Percentiles rank a stretch among this genome's conserved stretches.
Evolutionary conservation across 2,888 invertebrate genomes (phyloP).

Genomic region (Drosophila mercatorum): DNA sequence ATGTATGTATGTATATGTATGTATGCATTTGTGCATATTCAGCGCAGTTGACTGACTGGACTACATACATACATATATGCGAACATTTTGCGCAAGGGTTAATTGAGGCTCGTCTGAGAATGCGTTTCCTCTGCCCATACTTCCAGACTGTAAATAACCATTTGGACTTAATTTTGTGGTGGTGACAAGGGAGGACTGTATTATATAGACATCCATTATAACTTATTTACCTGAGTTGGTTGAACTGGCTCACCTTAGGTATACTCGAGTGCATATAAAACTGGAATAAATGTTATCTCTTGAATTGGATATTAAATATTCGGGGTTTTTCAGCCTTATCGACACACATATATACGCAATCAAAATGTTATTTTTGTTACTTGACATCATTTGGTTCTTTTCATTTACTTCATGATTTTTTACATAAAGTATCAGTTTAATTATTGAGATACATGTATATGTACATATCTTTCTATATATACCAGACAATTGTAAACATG

Average conservation of each 20-base stretch:
- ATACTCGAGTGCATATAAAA: background rate
- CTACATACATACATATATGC: background rate
- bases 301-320: background rate
- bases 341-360: background rate
- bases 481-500: background rate
- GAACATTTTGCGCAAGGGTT: constrained; percentile 3
- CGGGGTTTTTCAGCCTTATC: constrained; percentile 1
- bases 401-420: background rate
- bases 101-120: background rate
- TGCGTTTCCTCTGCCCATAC: background rate
- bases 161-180: background rate
- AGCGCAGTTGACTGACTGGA: background rate
- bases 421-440: background rate
- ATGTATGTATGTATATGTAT: background rate
- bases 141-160: background rate
- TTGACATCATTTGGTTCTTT: background rate
- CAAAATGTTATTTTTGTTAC: background rate
- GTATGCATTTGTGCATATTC: background rate
- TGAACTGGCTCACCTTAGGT: background rate
- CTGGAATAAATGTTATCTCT: background rate
- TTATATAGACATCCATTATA: background rate
- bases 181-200: background rate
- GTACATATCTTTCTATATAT: background rate
- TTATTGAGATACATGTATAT: background rate
- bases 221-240: constrained; percentile 1